These are phyloP conservation scores for Plagodis pulveraria DNA, from an alignment of 2,888 invertebrate species.

Conservation along the genomic window DNA sequence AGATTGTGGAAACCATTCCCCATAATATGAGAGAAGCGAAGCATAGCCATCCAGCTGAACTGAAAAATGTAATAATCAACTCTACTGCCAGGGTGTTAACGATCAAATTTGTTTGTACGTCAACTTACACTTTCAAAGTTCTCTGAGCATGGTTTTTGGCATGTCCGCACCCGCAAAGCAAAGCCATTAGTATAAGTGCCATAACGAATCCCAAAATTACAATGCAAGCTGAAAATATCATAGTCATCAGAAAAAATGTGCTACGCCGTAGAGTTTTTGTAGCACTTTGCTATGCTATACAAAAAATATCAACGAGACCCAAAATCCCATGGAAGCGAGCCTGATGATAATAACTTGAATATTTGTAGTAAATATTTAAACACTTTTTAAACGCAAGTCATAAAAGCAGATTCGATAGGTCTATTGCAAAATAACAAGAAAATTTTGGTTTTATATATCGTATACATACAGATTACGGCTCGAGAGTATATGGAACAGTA, in stretches of 20 bases:
- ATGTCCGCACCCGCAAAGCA: constrained; percentile 77
- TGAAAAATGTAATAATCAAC: constrained; percentile 48
- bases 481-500: too few relatives aligned
- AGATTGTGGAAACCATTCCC: constrained; percentile 82
- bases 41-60: constrained; percentile 84
- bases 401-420: too few relatives aligned
- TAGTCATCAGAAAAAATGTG: constrained; percentile 26
- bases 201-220: constrained; percentile 72
- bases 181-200: constrained; percentile 75
- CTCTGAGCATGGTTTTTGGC: constrained; percentile 69
- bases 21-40: constrained; percentile 86
- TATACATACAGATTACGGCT: too few relatives aligned
- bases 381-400: background rate
- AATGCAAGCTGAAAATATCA: constrained; percentile 62
- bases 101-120: constrained; percentile 10
- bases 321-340: constrained; percentile 1
- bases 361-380: constrained; percentile 6
- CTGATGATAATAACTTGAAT: constrained; percentile 1
- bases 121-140: constrained; percentile 74
- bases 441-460: too few relatives aligned
- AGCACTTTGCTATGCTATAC: constrained; percentile 22
- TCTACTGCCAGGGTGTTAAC: constrained; percentile 2
- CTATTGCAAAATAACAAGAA: too few relatives aligned
- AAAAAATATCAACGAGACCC: constrained; percentile 34
- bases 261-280: constrained; percentile 29